Evolutionary conservation across 2,888 invertebrate genomes (phyloP).

Genomic region (Rugalucina vietnamica): DNA sequence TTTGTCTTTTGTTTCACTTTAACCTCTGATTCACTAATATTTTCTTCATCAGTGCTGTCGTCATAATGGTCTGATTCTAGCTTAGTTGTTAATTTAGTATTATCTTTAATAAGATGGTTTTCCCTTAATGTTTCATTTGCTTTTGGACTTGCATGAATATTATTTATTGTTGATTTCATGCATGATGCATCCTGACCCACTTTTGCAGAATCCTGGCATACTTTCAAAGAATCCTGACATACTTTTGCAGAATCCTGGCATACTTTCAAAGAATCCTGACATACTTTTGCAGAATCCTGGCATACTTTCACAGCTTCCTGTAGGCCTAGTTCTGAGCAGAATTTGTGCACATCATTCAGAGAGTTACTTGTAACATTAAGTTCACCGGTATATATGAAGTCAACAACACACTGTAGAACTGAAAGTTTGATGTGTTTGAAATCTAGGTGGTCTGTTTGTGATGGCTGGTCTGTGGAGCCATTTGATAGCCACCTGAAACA

Average conservation of each 20-base stretch:
- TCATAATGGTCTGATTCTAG: neutral
- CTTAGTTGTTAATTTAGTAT: neutral
- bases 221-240: too few species aligned
- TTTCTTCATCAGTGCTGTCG: neutral
- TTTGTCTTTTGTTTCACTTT: neutral
- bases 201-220: too few species aligned
- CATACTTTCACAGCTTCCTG: conserved; percentile 11
- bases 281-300: neutral
- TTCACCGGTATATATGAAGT: conserved; percentile 34
- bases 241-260: too few species aligned
- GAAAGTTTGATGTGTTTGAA: neutral
- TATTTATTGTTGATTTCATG: neutral
- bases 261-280: too few species aligned
- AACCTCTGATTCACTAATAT: neutral
- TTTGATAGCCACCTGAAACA: neutral
- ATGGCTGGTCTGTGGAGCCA: neutral
- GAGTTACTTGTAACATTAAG: neutral
- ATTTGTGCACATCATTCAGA: neutral
- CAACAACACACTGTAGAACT: conserved; percentile 13
- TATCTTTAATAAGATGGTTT: neutral
- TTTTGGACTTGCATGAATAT: neutral
- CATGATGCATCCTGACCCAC: too few species aligned
- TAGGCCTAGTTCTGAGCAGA: conserved; percentile 10
- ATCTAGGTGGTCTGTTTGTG: neutral
- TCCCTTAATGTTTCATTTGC: neutral